A percentile compares a stretch with the other conserved stretches of the same genome.
These are phyloP conservation scores for Torymus auratus DNA, from an alignment of 2,888 invertebrate genomes.

Conservation along the genomic window DNA sequence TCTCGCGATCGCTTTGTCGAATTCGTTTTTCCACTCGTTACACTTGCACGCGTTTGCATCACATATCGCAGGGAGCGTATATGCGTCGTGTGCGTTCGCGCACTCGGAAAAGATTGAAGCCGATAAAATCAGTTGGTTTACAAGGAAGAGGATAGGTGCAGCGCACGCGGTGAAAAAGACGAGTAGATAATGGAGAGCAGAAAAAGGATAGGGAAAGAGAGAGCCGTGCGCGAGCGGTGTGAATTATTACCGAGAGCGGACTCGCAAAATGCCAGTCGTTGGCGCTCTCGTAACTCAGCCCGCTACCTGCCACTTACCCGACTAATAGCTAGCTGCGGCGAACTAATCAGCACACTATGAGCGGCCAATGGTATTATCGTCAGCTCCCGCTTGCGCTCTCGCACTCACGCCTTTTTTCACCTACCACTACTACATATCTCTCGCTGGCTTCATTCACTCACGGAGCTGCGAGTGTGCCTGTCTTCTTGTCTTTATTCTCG, in stretches of 20 bases:
- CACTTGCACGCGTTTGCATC: background rate
- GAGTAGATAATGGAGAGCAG: slow-evolving; percentile 22
- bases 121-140: slow-evolving; percentile 33
- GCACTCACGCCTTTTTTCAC: slow-evolving; percentile 1
- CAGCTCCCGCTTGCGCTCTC: slow-evolving; percentile 12
- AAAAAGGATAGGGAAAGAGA: slow-evolving; percentile 18
- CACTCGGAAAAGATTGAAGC: background rate
- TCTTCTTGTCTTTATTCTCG: too few species aligned
- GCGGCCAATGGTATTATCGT: slow-evolving; percentile 54
- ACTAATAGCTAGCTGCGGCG: slow-evolving; percentile 54
- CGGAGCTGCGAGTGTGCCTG: too few species aligned
- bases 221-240: slow-evolving; percentile 1
- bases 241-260: slow-evolving; percentile 43
- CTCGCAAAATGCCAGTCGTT: slow-evolving; percentile 48
- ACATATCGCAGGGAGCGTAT: background rate
- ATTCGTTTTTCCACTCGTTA: slow-evolving; percentile 28
- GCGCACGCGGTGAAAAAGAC: slow-evolving; percentile 12
- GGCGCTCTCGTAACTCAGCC: slow-evolving; percentile 55
- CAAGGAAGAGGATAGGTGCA: background rate
- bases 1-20: slow-evolving; percentile 3
- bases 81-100: background rate
- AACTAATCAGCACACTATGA: slow-evolving; percentile 59
- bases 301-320: slow-evolving; percentile 54
- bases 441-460: background rate
- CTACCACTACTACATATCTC: background rate